Evolutionary conservation across 2,113 vertebrate species (phyloP).

Genomic region (Syrrhaptes paradoxus): DNA sequence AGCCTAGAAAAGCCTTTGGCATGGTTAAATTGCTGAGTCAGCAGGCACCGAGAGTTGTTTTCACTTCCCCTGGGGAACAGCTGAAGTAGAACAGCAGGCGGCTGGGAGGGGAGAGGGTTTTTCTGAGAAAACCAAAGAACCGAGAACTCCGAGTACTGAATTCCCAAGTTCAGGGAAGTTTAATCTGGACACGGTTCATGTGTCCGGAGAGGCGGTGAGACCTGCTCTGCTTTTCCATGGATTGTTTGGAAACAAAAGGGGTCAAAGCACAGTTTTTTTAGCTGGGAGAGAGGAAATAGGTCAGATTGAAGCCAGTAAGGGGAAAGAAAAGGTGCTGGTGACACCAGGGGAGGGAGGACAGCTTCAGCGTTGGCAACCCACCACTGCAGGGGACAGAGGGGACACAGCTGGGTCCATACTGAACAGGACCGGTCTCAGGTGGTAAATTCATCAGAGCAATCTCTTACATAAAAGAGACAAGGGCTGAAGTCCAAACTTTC

Average conservation of each 20-base stretch:
- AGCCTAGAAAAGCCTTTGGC: neutral
- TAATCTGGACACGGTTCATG: neutral
- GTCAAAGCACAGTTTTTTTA: neutral
- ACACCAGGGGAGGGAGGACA: neutral
- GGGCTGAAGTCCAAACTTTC: conserved; percentile 28
- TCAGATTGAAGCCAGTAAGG: neutral
- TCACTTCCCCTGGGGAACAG: neutral
- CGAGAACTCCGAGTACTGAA: neutral
- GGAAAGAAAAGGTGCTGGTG: neutral
- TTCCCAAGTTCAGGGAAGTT: neutral
- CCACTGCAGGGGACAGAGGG: rapidly evolving
- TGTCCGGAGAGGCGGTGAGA: neutral
- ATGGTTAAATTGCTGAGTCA: neutral
- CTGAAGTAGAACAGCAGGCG: neutral
- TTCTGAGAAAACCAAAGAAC: neutral
- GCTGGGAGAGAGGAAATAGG: neutral
- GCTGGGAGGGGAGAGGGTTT: neutral
- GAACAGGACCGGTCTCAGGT: neutral
- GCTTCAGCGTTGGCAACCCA: neutral
- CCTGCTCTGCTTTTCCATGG: neutral
- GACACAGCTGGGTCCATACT: neutral
- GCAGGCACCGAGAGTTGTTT: neutral
- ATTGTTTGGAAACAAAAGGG: neutral
- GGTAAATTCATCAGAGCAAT: neutral
- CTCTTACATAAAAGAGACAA: neutral